phyloP scores from a whole-genome alignment of 2,888 invertebrate genomes.

The Apoda limacodes region DNA sequence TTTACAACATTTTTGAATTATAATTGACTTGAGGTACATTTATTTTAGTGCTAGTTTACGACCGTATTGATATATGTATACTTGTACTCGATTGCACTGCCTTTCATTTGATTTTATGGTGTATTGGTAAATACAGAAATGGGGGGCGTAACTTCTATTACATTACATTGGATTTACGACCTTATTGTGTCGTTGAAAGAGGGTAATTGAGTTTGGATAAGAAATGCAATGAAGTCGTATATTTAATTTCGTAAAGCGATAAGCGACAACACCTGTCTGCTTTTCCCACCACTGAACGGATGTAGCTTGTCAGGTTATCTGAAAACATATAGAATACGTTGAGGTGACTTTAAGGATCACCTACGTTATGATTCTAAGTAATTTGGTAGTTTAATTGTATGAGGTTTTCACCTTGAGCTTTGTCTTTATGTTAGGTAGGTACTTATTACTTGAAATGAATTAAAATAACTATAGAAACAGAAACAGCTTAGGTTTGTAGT shows the following conservation, averaged over 20 bases:
- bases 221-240: constrained; percentile 30
- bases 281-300: constrained; percentile 62
- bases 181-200: neutral
- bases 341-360: constrained; percentile 26
- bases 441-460: too few relatives aligned
- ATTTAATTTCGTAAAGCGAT: constrained; percentile 33
- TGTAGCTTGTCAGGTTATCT: constrained; percentile 51
- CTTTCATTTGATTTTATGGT: constrained; percentile 38
- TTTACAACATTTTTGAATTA: too few relatives aligned
- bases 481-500: too few relatives aligned
- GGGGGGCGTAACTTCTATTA: constrained; percentile 15
- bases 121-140: too few relatives aligned
- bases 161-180: constrained; percentile 1
- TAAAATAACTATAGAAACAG: too few relatives aligned
- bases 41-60: constrained; percentile 43
- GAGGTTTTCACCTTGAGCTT: too few relatives aligned
- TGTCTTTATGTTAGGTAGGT: too few relatives aligned
- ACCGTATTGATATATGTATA: constrained; percentile 45
- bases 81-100: constrained; percentile 38
- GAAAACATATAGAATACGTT: constrained; percentile 36
- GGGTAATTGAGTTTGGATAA: constrained; percentile 14
- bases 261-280: constrained; percentile 58
- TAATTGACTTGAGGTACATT: constrained; percentile 22
- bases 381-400: too few relatives aligned
- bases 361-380: too few relatives aligned